Base-by-base conservation (phyloP, 2,888 invertebrate genomes). In the Micoletzkya japonica region DNA sequence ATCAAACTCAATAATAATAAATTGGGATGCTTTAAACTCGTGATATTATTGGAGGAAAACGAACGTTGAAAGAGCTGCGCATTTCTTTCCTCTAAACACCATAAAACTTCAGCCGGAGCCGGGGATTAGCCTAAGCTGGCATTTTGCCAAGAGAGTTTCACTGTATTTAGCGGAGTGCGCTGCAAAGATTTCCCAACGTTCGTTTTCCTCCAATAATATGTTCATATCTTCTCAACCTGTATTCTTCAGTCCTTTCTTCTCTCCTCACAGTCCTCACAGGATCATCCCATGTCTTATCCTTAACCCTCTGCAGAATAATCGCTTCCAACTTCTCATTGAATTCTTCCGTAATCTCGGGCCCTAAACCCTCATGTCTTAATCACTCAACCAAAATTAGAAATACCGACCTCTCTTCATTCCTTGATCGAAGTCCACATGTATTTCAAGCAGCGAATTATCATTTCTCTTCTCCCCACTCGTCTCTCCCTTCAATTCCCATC, bases 241-340 rank as follows among this genome's bases (percentile, higher is more conserved):
- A 68, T 26, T 39, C 57, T 26, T 68, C 68, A 6, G 68, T 68
- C 1, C 58, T 34, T 26, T 68, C 68, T 49, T 68, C 68, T 30
- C 24, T n/a, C 20, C 49, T 39, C 68, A 49, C 49, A 4, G 36
- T 36, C 17, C 68, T 28, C 68, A 68, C 68, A 17, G 68, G 68
- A 30, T 68, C 68, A 34, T 68, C 68, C 57, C 58, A 68, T 7
- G 68, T 49, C 58, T 68, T 66, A 36, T 66, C 64, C 52, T 64
- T 67, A 34, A 68, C 57, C 17, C 68, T 24, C 58, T 68, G 68
- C 44, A 68, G 68, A 4, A 68, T 49, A 32, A 68, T 57, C 44
- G 68, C 68, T 36, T 68, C 68, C 34, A 68, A 57, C 44, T 58
- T 57, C 68, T n/a, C 68, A 34, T 68, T 68, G 68, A 68, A 68